Conservation (phyloP, 2,888 invertebrate species). For the Hololepta plana region DNA sequence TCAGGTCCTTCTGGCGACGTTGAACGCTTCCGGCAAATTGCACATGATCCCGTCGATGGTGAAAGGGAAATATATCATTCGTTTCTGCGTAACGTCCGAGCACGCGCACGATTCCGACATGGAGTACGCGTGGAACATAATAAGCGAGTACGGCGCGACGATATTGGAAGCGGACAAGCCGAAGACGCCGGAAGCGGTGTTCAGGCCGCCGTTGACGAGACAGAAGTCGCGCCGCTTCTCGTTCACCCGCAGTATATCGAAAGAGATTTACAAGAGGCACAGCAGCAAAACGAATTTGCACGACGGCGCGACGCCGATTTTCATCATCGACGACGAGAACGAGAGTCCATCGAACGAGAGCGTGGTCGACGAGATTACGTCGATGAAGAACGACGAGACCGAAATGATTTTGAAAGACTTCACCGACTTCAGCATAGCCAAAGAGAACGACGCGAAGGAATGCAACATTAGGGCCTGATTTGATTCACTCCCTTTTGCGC, state of each 20-base stretch:
- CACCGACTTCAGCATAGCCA: background rate
- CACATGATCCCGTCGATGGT: conserved; percentile 76
- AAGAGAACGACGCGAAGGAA: too few species aligned
- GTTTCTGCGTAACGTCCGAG: conserved; percentile 70
- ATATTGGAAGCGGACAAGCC: conserved; percentile 28
- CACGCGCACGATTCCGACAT: conserved; percentile 58
- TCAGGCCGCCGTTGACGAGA: conserved; percentile 30
- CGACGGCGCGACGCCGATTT: conserved; percentile 36
- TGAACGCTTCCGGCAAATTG: conserved; percentile 67
- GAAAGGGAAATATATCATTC: conserved; percentile 47
- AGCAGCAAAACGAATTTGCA: conserved; percentile 32
- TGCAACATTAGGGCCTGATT: too few species aligned
- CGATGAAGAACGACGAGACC: too few species aligned
- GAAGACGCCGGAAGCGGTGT: conserved; percentile 23
- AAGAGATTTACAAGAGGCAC: conserved; percentile 32
- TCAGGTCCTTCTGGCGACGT: conserved; percentile 53
- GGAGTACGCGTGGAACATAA: conserved; percentile 43
- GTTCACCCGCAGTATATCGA: conserved; percentile 36
- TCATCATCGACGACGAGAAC: conserved; percentile 28
- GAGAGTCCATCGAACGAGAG: conserved; percentile 11
- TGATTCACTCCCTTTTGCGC: too few species aligned
- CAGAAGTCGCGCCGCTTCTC: conserved; percentile 35
- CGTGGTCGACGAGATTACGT: conserved; percentile 7
- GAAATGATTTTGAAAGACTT: conserved; percentile 6
- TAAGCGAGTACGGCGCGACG: conserved; percentile 39